Percentiles rank a stretch among this genome's conserved stretches.
These are phyloP conservation scores for Trichogramma evanescens DNA, from an alignment of 2,888 invertebrate species.

Conservation along the genomic window DNA sequence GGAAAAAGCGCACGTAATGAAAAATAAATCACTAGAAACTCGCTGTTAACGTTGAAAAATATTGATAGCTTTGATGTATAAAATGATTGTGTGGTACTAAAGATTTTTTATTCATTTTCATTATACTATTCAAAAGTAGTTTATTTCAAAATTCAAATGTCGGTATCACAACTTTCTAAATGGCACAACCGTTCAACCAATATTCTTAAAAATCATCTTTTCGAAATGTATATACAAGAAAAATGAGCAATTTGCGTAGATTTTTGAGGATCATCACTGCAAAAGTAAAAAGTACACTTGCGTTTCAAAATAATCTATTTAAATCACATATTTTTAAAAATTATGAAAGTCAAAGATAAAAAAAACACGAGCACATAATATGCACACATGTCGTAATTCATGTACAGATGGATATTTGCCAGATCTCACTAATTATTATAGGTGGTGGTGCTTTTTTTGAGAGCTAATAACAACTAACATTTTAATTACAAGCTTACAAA, in stretches of 20 bases:
- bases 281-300: too few relatives aligned
- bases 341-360: too few relatives aligned
- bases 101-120: not conserved
- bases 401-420: too few relatives aligned
- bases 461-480: constrained; percentile 6
- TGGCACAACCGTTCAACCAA: not conserved
- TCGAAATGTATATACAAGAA: not conserved
- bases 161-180: not conserved
- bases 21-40: too few relatives aligned
- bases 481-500: constrained; percentile 40
- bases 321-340: too few relatives aligned
- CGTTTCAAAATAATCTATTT: too few relatives aligned
- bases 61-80: not conserved
- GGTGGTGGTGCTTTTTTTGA: not conserved
- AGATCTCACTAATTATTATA: not conserved
- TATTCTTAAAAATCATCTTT: not conserved
- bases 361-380: too few relatives aligned
- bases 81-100: not conserved
- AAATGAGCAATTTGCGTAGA: not conserved
- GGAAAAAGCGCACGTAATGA: not conserved
- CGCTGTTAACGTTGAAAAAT: too few relatives aligned
- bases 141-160: not conserved
- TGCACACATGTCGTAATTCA: too few relatives aligned
- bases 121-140: not conserved
- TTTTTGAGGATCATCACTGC: not conserved